Conservation (phyloP, 2,888 invertebrate genomes). For the Malthinus flaveolus region DNA sequence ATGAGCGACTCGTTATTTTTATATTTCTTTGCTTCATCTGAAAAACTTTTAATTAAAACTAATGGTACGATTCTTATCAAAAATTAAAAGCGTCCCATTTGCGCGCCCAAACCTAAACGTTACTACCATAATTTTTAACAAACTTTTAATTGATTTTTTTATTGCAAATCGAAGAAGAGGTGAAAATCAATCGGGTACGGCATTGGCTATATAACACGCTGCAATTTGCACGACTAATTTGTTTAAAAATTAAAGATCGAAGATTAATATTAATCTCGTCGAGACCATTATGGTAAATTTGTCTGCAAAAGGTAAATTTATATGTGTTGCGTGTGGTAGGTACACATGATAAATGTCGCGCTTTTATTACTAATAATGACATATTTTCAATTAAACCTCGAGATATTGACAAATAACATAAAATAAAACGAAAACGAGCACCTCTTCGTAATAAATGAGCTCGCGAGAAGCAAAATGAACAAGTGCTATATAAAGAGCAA, state of each 20-base stretch:
- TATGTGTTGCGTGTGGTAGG: constrained; percentile 1
- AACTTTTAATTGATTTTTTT: neutral
- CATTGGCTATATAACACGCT: neutral
- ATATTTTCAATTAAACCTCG: constrained; percentile 15
- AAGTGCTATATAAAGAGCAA: constrained; percentile 9
- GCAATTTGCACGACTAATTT: constrained; percentile 13
- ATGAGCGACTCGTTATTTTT: constrained; percentile 30
- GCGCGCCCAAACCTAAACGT: neutral
- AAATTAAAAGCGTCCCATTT: constrained; percentile 13
- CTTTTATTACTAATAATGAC: constrained; percentile 5
- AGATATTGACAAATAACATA: constrained; percentile 9
- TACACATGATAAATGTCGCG: neutral
- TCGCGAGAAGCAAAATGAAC: constrained; percentile 14
- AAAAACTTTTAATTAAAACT: constrained; percentile 52
- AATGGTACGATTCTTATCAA: constrained; percentile 46
- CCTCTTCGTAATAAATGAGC: constrained; percentile 9
- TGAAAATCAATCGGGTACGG: neutral
- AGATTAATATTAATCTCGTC: too few species aligned
- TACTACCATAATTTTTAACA: neutral
- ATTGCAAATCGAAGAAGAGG: neutral
- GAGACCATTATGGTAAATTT: neutral
- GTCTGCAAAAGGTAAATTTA: neutral
- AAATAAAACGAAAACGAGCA: constrained; percentile 12
- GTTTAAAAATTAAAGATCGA: constrained; percentile 1
- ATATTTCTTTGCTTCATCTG: constrained; percentile 33